These are phyloP conservation scores for Drosophila siamana DNA, from an alignment of 2,888 invertebrate genomes.

Conservation along the genomic window DNA sequence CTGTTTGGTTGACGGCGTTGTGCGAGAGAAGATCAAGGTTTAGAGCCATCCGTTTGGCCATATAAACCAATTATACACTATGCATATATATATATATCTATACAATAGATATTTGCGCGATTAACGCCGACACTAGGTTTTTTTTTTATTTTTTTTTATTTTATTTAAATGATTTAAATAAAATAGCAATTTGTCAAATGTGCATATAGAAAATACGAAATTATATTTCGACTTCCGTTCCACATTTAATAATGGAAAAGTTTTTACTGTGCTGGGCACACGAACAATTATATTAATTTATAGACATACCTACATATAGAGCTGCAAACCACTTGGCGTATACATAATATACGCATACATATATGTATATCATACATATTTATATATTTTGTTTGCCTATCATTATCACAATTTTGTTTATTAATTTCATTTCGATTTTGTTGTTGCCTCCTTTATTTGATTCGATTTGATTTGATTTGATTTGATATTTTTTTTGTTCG, in stretches of 20 bases:
- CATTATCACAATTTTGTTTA: slow-evolving; percentile 33
- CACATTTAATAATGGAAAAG: slow-evolving; percentile 53
- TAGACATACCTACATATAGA: slow-evolving; percentile 14
- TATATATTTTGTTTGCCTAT: slow-evolving; percentile 28
- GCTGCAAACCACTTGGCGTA: too few species aligned
- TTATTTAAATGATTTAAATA: slow-evolving; percentile 18
- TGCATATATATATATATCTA: background rate
- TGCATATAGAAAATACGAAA: slow-evolving; percentile 5
- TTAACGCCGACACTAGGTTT: background rate
- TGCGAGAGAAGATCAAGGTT: slow-evolving; percentile 7
- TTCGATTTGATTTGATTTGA: slow-evolving; percentile 11
- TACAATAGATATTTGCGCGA: background rate
- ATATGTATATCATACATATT: background rate
- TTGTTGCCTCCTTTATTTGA: slow-evolving; percentile 5
- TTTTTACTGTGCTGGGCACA: slow-evolving; percentile 52
- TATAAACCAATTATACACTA: background rate
- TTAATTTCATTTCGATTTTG: background rate
- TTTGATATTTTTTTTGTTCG: slow-evolving; percentile 14
- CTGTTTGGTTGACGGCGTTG: too few species aligned
- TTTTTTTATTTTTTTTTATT: background rate
- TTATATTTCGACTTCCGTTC: slow-evolving; percentile 33
- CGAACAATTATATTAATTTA: slow-evolving; percentile 37
- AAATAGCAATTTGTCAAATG: slow-evolving; percentile 23
- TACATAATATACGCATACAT: background rate
- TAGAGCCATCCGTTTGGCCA: slow-evolving; percentile 9